Evolutionary conservation across 2,113 vertebrate genomes (phyloP), one percentile per base, ranked within the genome.

Genomic region (Neolamprologus longior): DNA sequence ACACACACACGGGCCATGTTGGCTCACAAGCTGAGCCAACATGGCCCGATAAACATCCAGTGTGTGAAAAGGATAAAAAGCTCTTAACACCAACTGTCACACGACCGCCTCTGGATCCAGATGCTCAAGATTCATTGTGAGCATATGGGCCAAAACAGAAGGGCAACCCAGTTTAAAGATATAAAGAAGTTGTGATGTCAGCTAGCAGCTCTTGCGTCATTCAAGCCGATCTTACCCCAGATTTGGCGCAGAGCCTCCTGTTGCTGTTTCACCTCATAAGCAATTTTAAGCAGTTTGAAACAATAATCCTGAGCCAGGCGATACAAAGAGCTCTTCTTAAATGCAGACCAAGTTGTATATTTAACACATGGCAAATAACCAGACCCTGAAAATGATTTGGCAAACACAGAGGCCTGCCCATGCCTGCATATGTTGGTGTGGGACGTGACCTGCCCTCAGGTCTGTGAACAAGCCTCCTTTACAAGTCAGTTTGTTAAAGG

Each of bases 401-500:
- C 90, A 88, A 92, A 91, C 68, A 66, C 45, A 19, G 31, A 54
- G 83, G 50, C 87, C 78, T 90, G 84, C 66, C 86, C 86, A 66
- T 85, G 88, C 89, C 63, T 92, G 93, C 92, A 80, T 85, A 88
- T 81, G 61, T 90, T 14, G 71, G 90, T 85, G 81, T 91, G 71
- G 58, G 82, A 90, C 52, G 53, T 90, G 90, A 89, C 80, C 87
- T 80, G 28, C 45, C 81, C 88, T 15, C 26, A 53, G 81, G 61
- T 9, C 71, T 85, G 85, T 90, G 90, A 93, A 94, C 86, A 91
- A 90, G 90, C 89, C 84, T 80, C 50, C 85, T 93, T 88, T 83
- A 82, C 83, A 82, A 91, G 90, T 88, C 76, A 87, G 94, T 95
- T 95, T 95, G 89, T 93, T 84, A 66, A 95, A 94, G 94, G 94